Evolutionary conservation across 2,888 invertebrate genomes (phyloP).

Genomic region (Tethea ocularis): DNA sequence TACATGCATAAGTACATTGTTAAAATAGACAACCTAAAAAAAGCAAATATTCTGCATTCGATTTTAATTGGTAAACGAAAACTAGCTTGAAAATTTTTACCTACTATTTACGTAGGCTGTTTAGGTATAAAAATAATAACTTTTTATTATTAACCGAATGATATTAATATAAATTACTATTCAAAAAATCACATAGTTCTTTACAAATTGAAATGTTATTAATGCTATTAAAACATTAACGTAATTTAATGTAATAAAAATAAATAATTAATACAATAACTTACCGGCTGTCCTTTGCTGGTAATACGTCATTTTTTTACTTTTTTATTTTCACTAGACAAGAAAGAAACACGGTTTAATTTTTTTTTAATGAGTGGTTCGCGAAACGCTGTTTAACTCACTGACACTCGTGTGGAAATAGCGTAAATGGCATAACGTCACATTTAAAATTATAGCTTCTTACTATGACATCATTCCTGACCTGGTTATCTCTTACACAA

Average conservation of each 20-base stretch:
- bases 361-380: conserved; percentile 16
- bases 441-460: conserved; percentile 73
- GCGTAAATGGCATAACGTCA: conserved; percentile 65
- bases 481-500: conserved; percentile 61
- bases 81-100: too few species aligned
- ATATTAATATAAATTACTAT: too few species aligned
- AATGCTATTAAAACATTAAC: too few species aligned
- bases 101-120: too few species aligned
- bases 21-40: not conserved
- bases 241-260: not conserved
- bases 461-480: conserved; percentile 74
- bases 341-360: not conserved
- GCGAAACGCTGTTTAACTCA: conserved; percentile 39
- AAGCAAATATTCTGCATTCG: not conserved
- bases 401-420: conserved; percentile 60
- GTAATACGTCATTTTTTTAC: conserved; percentile 62
- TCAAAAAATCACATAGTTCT: too few species aligned
- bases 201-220: too few species aligned
- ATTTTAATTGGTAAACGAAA: too few species aligned
- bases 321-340: conserved; percentile 21
- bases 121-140: too few species aligned
- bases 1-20: too few species aligned
- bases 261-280: conserved; percentile 37
- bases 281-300: conserved; percentile 62
- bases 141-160: too few species aligned